phyloP scores from a whole-genome alignment of 1,140 invertebrate species.

The Anastrepha obliqua region DNA sequence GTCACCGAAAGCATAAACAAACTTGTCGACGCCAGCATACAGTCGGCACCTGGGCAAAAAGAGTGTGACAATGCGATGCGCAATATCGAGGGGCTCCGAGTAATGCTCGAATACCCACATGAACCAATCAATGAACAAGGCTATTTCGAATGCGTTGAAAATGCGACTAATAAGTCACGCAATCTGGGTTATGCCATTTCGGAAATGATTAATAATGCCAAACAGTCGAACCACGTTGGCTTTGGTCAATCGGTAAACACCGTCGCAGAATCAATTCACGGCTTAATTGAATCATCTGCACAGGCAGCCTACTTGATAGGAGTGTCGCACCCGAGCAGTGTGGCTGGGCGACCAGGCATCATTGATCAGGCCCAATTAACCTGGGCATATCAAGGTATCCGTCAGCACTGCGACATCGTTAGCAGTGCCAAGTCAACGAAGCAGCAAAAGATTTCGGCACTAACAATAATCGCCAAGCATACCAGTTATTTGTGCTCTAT shows the following conservation, averaged over 20 bases:
- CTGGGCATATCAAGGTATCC: conserved; percentile 91
- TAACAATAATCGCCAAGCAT: conserved; percentile 96
- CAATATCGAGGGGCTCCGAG: conserved; percentile 90
- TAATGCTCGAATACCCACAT: conserved; percentile 88
- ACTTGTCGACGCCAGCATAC: conserved; percentile 88
- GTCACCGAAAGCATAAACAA: conserved; percentile 96
- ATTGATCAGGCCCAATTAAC: conserved; percentile 94
- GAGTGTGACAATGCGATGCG: conserved; percentile 98
- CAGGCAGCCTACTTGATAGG: conserved; percentile 95
- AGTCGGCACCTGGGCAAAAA: conserved; percentile 92
- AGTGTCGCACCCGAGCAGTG: conserved; percentile 91
- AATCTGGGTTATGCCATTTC: conserved; percentile 92
- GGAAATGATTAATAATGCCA: conserved; percentile 94
- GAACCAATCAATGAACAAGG: conserved; percentile 91
- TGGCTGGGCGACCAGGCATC: conserved; percentile 92
- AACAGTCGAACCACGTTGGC: conserved; percentile 89
- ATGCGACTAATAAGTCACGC: conserved; percentile 95
- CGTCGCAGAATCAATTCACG: conserved; percentile 91
- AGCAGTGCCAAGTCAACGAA: conserved; percentile 86
- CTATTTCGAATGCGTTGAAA: conserved; percentile 96
- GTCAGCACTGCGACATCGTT: conserved; percentile 88
- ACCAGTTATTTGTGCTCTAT: conserved; percentile 96
- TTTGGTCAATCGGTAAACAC: conserved; percentile 91
- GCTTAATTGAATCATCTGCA: conserved; percentile 93
- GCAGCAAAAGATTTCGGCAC: conserved; percentile 91